Evolutionary conservation across 2,888 invertebrate species (phyloP).

Genomic region (Eugnorisma glareosa): DNA sequence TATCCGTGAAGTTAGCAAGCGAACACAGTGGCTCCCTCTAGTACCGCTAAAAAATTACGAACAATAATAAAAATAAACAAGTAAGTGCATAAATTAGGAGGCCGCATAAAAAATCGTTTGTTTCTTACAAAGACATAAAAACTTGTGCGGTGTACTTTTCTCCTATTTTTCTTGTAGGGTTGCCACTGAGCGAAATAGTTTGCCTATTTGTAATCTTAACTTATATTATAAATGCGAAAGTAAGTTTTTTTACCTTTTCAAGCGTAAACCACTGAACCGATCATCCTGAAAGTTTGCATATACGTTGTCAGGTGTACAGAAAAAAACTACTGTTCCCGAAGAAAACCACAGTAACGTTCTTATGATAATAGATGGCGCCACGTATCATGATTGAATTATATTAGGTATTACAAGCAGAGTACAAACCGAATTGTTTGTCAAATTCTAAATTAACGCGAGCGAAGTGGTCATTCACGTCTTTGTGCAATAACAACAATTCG

Average conservation of each 20-base stretch:
- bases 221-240: too few relatives aligned
- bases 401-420: too few relatives aligned
- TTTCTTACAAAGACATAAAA: constrained; percentile 63
- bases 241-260: too few relatives aligned
- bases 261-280: too few relatives aligned
- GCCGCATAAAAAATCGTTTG: constrained; percentile 59
- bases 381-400: too few relatives aligned
- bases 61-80: constrained; percentile 68
- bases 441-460: too few relatives aligned
- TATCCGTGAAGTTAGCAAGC: constrained; percentile 47
- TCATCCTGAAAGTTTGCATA: too few relatives aligned
- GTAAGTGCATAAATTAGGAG: constrained; percentile 64
- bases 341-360: too few relatives aligned
- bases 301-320: too few relatives aligned
- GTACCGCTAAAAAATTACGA: constrained; percentile 57
- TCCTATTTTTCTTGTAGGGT: constrained; percentile 57
- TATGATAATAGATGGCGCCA: too few relatives aligned
- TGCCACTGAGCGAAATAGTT: constrained; percentile 12
- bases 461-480: not conserved
- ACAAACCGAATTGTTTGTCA: too few relatives aligned
- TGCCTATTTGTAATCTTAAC: not conserved
- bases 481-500: not conserved
- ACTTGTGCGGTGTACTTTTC: constrained; percentile 58
- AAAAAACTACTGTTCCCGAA: too few relatives aligned
- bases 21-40: constrained; percentile 51